Percentiles rank a stretch among this genome's conserved stretches.
These are phyloP conservation scores for Pelvicachromis taeniatus DNA, from an alignment of 2,113 vertebrate genomes.

Conservation along the genomic window DNA sequence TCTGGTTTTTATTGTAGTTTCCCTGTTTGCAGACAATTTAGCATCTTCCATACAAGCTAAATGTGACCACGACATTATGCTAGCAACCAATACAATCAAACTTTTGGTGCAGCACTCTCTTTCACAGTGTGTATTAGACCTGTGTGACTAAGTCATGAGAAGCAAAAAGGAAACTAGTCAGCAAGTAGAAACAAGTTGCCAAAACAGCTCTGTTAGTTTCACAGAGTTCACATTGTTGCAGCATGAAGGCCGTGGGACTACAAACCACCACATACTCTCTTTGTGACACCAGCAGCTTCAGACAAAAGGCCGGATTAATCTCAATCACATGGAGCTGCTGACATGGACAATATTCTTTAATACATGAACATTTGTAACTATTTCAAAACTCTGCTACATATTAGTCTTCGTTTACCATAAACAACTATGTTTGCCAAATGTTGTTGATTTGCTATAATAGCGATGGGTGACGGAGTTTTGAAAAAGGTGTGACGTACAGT, in stretches of 20 bases:
- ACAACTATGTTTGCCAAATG: background rate
- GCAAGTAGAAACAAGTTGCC: background rate
- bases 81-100: background rate
- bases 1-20: background rate
- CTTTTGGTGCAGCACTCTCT: fast-evolving
- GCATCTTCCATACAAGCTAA: background rate
- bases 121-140: too few relatives aligned
- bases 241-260: background rate
- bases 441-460: background rate
- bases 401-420: background rate
- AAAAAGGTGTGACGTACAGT: background rate
- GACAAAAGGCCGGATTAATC: background rate
- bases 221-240: background rate
- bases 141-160: background rate
- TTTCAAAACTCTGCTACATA: background rate
- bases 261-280: background rate
- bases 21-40: background rate
- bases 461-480: background rate
- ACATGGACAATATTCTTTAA: background rate
- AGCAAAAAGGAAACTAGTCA: background rate
- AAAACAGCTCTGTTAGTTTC: background rate
- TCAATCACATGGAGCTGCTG: background rate
- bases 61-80: fast-evolving
- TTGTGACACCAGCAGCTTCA: background rate
- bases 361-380: background rate